A percentile compares a stretch with the other conserved stretches of the same genome.
Evolutionary conservation across 2,113 vertebrate genomes (phyloP).

Genomic region (Syngnathus typhle): DNA sequence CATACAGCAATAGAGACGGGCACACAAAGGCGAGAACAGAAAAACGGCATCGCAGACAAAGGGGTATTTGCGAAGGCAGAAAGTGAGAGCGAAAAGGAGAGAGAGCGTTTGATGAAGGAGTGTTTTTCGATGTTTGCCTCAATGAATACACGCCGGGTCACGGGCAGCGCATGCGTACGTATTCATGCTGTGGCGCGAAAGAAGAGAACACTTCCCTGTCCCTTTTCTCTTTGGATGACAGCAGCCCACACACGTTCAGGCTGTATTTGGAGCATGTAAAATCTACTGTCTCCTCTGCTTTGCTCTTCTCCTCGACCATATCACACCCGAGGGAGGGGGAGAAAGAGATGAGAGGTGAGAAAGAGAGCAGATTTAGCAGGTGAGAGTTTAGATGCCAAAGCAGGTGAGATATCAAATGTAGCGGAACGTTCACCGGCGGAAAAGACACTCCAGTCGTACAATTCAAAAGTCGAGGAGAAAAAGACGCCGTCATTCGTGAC

Average conservation of each 20-base stretch:
- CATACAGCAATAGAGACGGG: conserved; percentile 49
- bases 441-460: neutral
- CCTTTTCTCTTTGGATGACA: conserved; percentile 57
- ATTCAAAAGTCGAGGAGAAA: neutral
- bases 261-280: conserved; percentile 76
- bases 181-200: conserved; percentile 26
- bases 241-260: conserved; percentile 56
- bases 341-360: conserved; percentile 9
- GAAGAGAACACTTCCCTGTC: conserved; percentile 50
- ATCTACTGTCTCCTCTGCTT: conserved; percentile 68
- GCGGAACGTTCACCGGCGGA: no score
- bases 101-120: conserved; percentile 46
- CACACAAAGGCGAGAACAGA: conserved; percentile 35
- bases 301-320: conserved; percentile 37
- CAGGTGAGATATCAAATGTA: conserved; percentile 21
- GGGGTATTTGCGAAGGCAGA: conserved; percentile 39
- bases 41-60: conserved; percentile 44
- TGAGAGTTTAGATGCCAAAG: conserved; percentile 48
- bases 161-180: conserved; percentile 14
- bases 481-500: neutral
- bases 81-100: conserved; percentile 4
- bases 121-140: conserved; percentile 54
- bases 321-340: conserved; percentile 30
- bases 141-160: conserved; percentile 44
- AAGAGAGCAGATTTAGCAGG: conserved; percentile 40